Evolutionary conservation across 1,140 invertebrate species (phyloP).

Genomic region (Zaprionus ornatus): DNA sequence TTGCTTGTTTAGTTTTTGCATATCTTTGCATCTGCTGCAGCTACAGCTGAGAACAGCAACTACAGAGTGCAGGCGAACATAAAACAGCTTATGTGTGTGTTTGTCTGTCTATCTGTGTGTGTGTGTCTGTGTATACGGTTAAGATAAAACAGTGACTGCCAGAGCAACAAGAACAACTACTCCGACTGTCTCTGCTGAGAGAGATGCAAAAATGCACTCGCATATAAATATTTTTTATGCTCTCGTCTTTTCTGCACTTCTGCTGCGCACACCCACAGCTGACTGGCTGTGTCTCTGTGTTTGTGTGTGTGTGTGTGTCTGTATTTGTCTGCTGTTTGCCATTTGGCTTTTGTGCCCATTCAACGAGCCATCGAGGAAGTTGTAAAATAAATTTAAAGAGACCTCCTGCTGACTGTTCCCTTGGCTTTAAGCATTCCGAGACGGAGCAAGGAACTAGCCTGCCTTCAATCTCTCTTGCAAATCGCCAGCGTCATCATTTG

Average conservation of each 20-base stretch:
- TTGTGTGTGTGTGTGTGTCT: slow-evolving; percentile 5
- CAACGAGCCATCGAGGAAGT: slow-evolving; percentile 59
- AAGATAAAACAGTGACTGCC: background rate
- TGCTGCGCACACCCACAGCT: background rate
- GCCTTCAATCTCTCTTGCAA: slow-evolving; percentile 39
- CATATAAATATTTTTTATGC: slow-evolving; percentile 79
- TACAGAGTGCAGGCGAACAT: slow-evolving; percentile 22
- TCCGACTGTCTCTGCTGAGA: slow-evolving; percentile 34
- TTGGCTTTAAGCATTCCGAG: slow-evolving; percentile 24
- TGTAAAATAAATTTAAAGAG: slow-evolving; percentile 73
- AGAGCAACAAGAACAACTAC: background rate
- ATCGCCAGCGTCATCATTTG: slow-evolving; percentile 33
- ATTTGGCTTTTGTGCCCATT: slow-evolving; percentile 63
- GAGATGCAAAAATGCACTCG: slow-evolving; percentile 66
- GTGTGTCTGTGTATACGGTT: background rate
- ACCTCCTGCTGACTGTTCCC: slow-evolving; percentile 2
- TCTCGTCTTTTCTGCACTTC: slow-evolving; percentile 68
- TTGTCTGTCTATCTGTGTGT: background rate
- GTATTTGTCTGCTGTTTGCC: slow-evolving; percentile 50
- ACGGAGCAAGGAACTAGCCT: slow-evolving; percentile 27
- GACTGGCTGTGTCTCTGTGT: background rate
- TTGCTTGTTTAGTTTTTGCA: slow-evolving; percentile 79
- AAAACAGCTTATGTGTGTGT: background rate
- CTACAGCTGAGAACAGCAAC: slow-evolving; percentile 43
- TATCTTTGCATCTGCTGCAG: slow-evolving; percentile 71